Evolutionary conservation across 2,113 vertebrate species (phyloP).

Genomic region (Oxyruncus cristatus): DNA sequence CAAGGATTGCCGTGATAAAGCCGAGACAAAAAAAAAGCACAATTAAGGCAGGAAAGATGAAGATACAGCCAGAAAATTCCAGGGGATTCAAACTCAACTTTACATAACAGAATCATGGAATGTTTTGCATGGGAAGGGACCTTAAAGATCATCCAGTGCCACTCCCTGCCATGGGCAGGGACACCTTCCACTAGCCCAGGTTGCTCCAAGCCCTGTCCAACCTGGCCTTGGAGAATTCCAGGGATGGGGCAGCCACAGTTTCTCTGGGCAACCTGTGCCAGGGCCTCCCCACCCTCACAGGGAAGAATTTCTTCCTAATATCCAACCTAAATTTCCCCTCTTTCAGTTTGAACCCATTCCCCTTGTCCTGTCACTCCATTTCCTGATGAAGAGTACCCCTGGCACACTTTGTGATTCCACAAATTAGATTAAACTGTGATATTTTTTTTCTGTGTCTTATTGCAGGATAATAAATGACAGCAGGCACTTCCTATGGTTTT

Average conservation of each 20-base stretch:
- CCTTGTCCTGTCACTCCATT: neutral
- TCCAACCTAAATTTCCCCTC: too few species aligned
- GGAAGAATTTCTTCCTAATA: too few species aligned
- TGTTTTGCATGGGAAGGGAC: too few species aligned
- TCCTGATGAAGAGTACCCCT: neutral
- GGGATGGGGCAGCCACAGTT: too few species aligned
- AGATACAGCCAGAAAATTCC: neutral
- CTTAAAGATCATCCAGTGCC: neutral
- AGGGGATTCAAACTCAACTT: neutral
- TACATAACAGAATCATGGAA: neutral
- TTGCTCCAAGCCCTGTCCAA: neutral
- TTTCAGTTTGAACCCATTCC: neutral
- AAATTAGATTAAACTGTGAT: neutral
- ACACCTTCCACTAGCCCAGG: neutral
- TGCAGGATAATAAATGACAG: neutral
- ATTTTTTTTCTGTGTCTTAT: neutral
- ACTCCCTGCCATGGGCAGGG: neutral
- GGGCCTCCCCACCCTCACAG: too few species aligned
- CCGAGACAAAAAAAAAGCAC: neutral
- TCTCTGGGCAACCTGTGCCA: too few species aligned
- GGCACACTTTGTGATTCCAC: neutral
- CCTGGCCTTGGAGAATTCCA: too few species aligned
- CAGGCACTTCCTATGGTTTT: neutral
- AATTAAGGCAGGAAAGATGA: neutral
- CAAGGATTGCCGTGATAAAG: neutral